Percentiles rank a stretch among this genome's conserved stretches.
Evolutionary conservation across 2,888 invertebrate species (phyloP).

Genomic region (Pterostichus madidus): DNA sequence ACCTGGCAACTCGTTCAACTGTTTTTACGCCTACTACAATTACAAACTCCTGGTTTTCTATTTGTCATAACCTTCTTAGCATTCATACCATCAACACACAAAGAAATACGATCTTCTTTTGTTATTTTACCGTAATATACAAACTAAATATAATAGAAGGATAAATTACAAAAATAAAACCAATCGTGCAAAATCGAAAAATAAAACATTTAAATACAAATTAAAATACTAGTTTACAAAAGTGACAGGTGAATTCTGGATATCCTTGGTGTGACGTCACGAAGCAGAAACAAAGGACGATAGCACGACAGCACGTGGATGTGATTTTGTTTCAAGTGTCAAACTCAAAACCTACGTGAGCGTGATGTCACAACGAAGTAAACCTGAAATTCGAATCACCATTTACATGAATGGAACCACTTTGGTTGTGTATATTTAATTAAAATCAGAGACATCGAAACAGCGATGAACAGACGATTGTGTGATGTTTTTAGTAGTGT

Average conservation of each 20-base stretch:
- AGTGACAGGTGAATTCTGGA: conserved; percentile 49
- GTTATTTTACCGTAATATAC: conserved; percentile 4
- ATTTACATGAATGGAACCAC: conserved; percentile 84
- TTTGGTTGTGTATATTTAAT: conserved; percentile 82
- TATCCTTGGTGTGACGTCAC: conserved; percentile 55
- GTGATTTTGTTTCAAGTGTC: conserved; percentile 49
- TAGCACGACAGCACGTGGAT: conserved; percentile 13
- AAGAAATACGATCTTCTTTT: conserved; percentile 8
- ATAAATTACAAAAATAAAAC: too few relatives aligned
- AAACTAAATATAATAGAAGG: background rate
- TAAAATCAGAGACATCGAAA: background rate
- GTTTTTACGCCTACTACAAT: conserved; percentile 29
- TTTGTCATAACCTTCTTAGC: conserved; percentile 37
- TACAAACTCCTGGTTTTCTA: conserved; percentile 30
- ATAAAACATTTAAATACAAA: background rate
- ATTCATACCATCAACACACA: conserved; percentile 17
- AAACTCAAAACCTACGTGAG: conserved; percentile 72
- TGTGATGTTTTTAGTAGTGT: too few relatives aligned
- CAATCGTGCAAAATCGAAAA: background rate
- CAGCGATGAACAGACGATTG: too few relatives aligned
- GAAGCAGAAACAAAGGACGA: conserved; percentile 35
- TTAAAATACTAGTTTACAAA: background rate
- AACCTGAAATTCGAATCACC: conserved; percentile 84
- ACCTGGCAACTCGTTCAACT: conserved; percentile 32
- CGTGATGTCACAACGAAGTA: conserved; percentile 83